Percentiles rank a stretch among this genome's conserved stretches.
Conservation (phyloP, 2,113 vertebrate genomes). For the Monarcha castaneiventris region DNA sequence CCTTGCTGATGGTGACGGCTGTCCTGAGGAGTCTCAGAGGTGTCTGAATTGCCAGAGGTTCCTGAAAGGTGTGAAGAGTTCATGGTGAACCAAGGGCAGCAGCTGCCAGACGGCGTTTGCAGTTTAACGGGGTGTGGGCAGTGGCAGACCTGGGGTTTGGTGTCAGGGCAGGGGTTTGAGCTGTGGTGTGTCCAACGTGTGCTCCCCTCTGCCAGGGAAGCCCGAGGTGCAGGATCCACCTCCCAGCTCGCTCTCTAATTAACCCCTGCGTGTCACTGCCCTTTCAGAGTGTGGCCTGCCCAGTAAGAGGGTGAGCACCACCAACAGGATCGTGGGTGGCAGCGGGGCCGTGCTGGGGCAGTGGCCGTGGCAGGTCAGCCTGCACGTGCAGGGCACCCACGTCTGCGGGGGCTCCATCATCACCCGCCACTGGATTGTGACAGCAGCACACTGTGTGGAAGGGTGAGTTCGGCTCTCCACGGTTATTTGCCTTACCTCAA, state of each 20-base stretch:
- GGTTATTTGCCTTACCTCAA: not conserved
- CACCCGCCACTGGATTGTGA: conserved; percentile 84
- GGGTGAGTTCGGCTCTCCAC: conserved; percentile 64
- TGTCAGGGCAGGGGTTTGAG: not conserved
- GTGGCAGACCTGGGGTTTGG: rapidly evolving
- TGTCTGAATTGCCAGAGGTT: rapidly evolving
- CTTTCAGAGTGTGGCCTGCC: conserved; percentile 80
- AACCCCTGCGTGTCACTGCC: not conserved
- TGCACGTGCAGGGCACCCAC: conserved; percentile 77
- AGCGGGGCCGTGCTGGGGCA: conserved; percentile 71
- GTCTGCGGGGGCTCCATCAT: conserved; percentile 92
- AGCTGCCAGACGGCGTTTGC: not conserved
- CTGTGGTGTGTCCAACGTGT: rapidly evolving
- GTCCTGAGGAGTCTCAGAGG: not conserved
- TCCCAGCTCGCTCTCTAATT: not conserved
- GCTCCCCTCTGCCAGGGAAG: not conserved
- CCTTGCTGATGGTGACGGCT: not conserved
- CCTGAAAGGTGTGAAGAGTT: not conserved
- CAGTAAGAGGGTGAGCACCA: not conserved
- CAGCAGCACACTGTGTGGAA: conserved; percentile 91
- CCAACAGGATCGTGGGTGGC: conserved; percentile 87
- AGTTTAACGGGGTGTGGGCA: not conserved
- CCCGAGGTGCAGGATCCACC: not conserved
- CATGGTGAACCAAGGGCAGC: not conserved
- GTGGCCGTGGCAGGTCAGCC: conserved; percentile 96